These are phyloP conservation scores for Podarcis muralis DNA, from an alignment of 2,113 vertebrate genomes.

Conservation along the genomic window DNA sequence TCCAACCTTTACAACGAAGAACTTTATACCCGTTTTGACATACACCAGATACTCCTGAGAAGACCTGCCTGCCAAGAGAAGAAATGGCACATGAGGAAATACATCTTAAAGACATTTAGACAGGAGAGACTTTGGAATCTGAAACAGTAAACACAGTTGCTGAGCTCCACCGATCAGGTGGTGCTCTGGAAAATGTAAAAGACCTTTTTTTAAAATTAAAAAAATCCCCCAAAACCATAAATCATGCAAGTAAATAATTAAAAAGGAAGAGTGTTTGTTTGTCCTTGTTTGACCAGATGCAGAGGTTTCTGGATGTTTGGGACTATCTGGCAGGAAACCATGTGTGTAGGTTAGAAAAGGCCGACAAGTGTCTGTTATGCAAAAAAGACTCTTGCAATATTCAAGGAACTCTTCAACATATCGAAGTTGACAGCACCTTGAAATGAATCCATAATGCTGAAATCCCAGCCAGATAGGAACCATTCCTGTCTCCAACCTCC, in stretches of 20 bases:
- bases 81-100: constrained; percentile 74
- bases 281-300: not conserved
- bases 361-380: not conserved
- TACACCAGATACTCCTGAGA: constrained; percentile 70
- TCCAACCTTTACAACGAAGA: constrained; percentile 24
- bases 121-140: constrained; percentile 64
- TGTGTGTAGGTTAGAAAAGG: accelerated
- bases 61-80: constrained; percentile 69
- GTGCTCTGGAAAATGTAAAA: constrained; percentile 65
- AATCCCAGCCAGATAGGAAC: constrained; percentile 14
- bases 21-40: constrained; percentile 73
- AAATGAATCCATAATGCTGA: not conserved
- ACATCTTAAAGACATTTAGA: constrained; percentile 66
- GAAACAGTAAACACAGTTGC: constrained; percentile 62
- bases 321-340: not conserved
- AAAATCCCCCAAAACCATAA: not conserved
- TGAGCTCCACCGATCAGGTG: constrained; percentile 60
- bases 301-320: accelerated
- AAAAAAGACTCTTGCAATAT: accelerated
- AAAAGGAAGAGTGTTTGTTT: constrained; percentile 11
- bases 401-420: not conserved
- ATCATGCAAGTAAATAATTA: not conserved
- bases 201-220: not conserved
- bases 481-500: not conserved
- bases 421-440: accelerated